Evolutionary conservation across 2,113 vertebrate genomes (phyloP).

Genomic region (Hippocampus guttulatus): DNA sequence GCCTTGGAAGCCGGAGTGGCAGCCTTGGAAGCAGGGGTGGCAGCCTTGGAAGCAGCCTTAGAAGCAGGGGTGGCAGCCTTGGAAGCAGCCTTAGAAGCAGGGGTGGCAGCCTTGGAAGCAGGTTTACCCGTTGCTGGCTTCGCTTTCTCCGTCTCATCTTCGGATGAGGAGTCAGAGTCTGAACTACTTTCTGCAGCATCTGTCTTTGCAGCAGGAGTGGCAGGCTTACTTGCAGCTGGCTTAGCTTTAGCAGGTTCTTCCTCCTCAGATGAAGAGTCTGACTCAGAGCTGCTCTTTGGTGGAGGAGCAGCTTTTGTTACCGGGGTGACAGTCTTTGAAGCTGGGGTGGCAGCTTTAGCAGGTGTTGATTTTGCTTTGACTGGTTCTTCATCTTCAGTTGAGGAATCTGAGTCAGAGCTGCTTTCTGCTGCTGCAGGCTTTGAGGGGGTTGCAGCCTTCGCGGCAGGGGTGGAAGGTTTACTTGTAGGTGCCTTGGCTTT

Average conservation of each 20-base stretch:
- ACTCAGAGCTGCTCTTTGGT: constrained; percentile 63
- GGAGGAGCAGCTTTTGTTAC: constrained; percentile 32
- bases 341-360: constrained; percentile 26
- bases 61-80: background rate
- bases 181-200: constrained; percentile 48
- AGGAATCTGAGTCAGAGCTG: constrained; percentile 51
- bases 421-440: constrained; percentile 33
- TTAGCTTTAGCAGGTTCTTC: constrained; percentile 42
- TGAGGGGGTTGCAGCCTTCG: constrained; percentile 9
- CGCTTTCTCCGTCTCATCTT: constrained; percentile 51
- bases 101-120: constrained; percentile 42
- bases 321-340: constrained; percentile 19
- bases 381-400: constrained; percentile 38
- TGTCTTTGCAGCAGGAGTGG: constrained; percentile 9
- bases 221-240: constrained; percentile 19
- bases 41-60: constrained; percentile 15
- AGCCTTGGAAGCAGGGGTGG: constrained; percentile 47
- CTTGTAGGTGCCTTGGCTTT: constrained; percentile 25
- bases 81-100: background rate
- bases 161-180: constrained; percentile 46
- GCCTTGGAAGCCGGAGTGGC: background rate
- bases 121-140: constrained; percentile 17
- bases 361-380: constrained; percentile 52
- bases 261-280: constrained; percentile 41
- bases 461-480: constrained; percentile 11